Evolutionary conservation across 2,888 invertebrate genomes (phyloP), one percentile per base, ranked within the genome.

Genomic region (Ophion ventricosus): DNA sequence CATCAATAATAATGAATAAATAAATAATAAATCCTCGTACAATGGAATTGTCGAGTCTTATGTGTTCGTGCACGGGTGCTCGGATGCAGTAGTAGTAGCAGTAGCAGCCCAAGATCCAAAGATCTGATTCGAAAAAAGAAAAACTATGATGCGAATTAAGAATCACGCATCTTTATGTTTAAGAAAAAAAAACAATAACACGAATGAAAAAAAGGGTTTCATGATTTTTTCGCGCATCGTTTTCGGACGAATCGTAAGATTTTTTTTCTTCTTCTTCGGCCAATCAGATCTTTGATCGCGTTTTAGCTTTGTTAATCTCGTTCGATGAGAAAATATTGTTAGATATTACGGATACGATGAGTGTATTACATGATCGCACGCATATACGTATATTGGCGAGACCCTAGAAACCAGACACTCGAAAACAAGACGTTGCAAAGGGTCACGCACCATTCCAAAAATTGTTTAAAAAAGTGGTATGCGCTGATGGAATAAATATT

Each of bases 11-110:
- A 7, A 35, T 25, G 26, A 61, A 61, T 5, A 67, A 11, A 49
- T 43, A 25, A 49, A 40, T 29, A 59, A 54, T 23, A 64, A 66
- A 29, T 25, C 43, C 29, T 72, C 57, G 40, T 67, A 72, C 43
- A 29, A 79, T 84, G 79, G 76, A 25, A 79, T 84, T 82, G 64
- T 76, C 79, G 67, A 81, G 74, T 75, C 59, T 63, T 64, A 56
- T 72, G 69, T 74, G 67, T 63, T 80, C 74, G 80, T 84, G 84
- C 80, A 74, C 77, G 74, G 74, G 84, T 84, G 84, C 84, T 84
- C 78, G 84, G 81, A 84, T 81, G 81, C 81, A 84, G 84, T 81
- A 74, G 84, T 81, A 80, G 69, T 84, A 84, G 84, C 84, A 84
- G 84, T 78, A 84, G 84, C 81, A 81, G 78, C 78, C 35, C 70